Base-by-base conservation (phyloP, 2,888 invertebrate genomes). In the Eledona agricola region DNA sequence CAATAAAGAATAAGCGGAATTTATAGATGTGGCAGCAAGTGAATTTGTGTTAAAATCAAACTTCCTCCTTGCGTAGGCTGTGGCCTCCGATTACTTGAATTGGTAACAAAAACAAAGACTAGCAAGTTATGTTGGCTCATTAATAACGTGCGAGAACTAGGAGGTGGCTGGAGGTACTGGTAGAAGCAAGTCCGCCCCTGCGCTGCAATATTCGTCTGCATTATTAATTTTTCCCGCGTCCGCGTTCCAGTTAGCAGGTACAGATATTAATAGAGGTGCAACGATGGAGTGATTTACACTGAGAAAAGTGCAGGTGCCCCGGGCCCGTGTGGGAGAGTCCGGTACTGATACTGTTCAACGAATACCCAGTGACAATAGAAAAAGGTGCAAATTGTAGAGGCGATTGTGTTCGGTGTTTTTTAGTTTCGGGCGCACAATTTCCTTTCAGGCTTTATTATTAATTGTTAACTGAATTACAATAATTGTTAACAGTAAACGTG, bases 211-310 rank as follows among this genome's bases (percentile, higher is more conserved):
- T 6, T 32, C 9, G 17, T 19, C 35, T 28, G 9, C n/a, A 15
- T 25, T 46, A 23, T 25, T 25, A 3, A 17, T n/a, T 37, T 19
- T 19, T 2, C 23, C 52, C n/a, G n/a, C n/a, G n/a, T n/a, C 53
- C 45, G 50, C 61, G 65, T 66, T 65, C 66, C 63, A 66, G 64
- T 66, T 66, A 65, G 63, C 64, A 63, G 61, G 60, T 57, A 54
- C 54, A 49, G 58, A 63, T 66, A 66, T 66, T 66, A 66, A 65
- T 66, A 58, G 60, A 62, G 56, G 64, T 64, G 54, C 58, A 59
- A 60, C 57, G 53, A 50, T 52, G 46, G 57, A 60, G 58, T 64
- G 63, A 66, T 64, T 65, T 64, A 65, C 62, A 50, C 54, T 31
- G 51, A 55, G 55, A 55, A 55, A 59, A 42, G 45, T 57, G 57